Base-by-base conservation (phyloP, 2,888 invertebrate species). In the Fragum whitleyi region DNA sequence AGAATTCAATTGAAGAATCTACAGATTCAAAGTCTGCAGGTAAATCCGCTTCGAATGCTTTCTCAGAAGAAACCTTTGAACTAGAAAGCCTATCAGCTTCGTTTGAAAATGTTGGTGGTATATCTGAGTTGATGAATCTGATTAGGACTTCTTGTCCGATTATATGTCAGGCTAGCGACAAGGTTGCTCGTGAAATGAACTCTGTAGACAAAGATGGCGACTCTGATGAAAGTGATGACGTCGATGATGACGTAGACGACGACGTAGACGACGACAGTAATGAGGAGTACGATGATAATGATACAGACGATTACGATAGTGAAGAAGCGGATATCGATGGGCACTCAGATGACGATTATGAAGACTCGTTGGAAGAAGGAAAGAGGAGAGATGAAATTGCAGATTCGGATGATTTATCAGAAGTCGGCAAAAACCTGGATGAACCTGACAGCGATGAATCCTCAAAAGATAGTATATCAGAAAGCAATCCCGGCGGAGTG, bases 51-150 rank as follows among this genome's bases (percentile, higher is more conserved):
- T 29, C 29, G 1, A 26, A 21, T n/a, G 9, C 51, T 29, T 69
- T 36, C n/a, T 36, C 51, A 21, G 9, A 26, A 28, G 74, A 67
- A 36, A 32, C 51, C 16, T 19, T 74, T 11, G 55, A 28, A 32
- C 29, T 82, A n/a, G 78, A 83, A 29, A 83, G 76, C 26, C 21
- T 83, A 16, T 83, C 83, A 11, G 74, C 57, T n/a, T 83, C 83
- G 2, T 67, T 79, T 74, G 83, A 83, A 77, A 83, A 42, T 19
- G 47, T 75, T 16, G 70, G 29, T 23, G 67, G 71, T 21, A 81
- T 85, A 23, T 21, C 62, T 39, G 71, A 85, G 62, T 55, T 85
- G 9, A 79, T 85, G 29, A 71, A 23, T n/a, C 26, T 85, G 7
- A 77, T 85, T 19, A 70, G 68, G 42, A 70, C 61, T 3, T 21